Base-by-base conservation (phyloP, 2,888 invertebrate species). In the Harpalus rufipes region DNA sequence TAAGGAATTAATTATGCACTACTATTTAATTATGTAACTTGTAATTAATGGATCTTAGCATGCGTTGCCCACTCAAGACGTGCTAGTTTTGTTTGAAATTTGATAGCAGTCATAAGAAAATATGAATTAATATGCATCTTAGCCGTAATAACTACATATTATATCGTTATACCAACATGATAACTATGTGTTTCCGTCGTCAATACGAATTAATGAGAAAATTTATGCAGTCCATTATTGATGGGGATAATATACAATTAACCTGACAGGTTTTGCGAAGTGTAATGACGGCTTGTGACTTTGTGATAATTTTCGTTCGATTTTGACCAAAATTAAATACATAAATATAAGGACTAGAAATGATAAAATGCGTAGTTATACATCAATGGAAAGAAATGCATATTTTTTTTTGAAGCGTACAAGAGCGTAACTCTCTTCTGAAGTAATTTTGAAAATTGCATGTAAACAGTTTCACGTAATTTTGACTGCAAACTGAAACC, bases 11-110 rank as follows among this genome's bases (percentile, higher is more conserved):
- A 78, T 78, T 78, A 78, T 78, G 78, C 78, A 78, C 78, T 78
- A 78, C 78, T 78, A 78, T 78, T 78, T 78, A 78, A 78, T 58
- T 78, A 78, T 78, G 56, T 56, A 78, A 78, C 25, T 58, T 72
- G 56, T 78, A 58, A 78, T 78, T 78, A 78, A 78, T 58, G 56
- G 21, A 18, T 78, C 78, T 58, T 56, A 74, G 72, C 10, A 18
- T 44, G 18, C 10, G 41, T 44, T 74, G 14, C 72, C 72, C 72
- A 74, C 72, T n/a, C 32, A 32, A 8, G n/a, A 14, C 32, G 68
- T 68, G 68, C 6, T 25, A n/a, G 39, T 68, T 68, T 68, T 68
- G 32, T 68, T 68, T 32, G 39, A 68, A 68, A 21, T 63, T 21
- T 63, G 63, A 63, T 10, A 18, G 63, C 10, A 63, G 32, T 39